A percentile compares a stretch with the other conserved stretches of the same genome.
Evolutionary conservation across 2,888 invertebrate genomes (phyloP).

Genomic region (Parnassius smintheus): DNA sequence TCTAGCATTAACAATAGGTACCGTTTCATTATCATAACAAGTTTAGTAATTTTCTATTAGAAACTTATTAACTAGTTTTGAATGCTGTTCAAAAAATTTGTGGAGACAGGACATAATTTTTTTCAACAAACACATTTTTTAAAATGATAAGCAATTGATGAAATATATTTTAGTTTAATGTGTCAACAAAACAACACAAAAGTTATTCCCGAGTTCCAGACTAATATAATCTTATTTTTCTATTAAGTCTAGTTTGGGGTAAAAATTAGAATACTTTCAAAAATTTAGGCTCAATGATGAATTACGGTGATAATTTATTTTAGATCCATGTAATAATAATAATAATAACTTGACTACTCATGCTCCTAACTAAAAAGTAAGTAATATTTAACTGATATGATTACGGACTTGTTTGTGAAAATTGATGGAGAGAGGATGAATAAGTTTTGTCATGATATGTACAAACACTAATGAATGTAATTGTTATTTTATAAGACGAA

Average conservation of each 20-base stretch:
- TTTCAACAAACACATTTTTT: neutral
- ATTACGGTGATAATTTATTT: conserved; percentile 27
- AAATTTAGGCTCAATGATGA: conserved; percentile 28
- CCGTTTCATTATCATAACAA: neutral
- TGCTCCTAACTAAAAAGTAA: conserved; percentile 4
- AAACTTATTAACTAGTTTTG: neutral
- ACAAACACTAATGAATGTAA: conserved; percentile 16
- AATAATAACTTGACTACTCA: conserved; percentile 8
- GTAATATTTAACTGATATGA: conserved; percentile 7
- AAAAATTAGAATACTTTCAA: conserved; percentile 9
- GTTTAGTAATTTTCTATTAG: neutral
- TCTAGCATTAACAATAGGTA: too few species aligned
- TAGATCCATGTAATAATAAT: conserved; percentile 13
- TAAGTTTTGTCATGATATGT: conserved; percentile 17
- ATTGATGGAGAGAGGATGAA: neutral
- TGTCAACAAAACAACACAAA: too few species aligned
- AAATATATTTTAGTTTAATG: neutral
- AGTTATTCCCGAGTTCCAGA: neutral
- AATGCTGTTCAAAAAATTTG: neutral
- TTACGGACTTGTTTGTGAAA: conserved; percentile 1
- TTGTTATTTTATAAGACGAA: conserved; percentile 19
- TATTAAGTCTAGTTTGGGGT: conserved; percentile 3
- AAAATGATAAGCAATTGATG: neutral
- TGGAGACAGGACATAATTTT: neutral
- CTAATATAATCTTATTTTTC: conserved; percentile 14